Evolutionary conservation across 2,797 vertebrate species (phyloP).

Genomic region (Adelosebastes latens): DNA sequence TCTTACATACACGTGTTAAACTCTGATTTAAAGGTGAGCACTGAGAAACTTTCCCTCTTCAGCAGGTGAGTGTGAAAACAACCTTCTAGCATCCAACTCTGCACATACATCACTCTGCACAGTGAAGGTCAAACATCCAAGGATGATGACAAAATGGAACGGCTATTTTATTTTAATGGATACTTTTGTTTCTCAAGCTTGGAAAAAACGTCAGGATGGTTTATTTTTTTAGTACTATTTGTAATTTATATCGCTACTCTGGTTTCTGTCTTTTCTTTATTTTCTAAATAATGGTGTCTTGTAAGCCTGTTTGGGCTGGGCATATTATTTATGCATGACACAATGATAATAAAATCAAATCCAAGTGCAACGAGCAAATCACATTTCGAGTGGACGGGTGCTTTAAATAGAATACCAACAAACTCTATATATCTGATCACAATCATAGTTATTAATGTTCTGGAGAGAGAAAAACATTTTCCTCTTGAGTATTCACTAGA

Average conservation of each 20-base stretch:
- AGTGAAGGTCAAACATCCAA: not conserved
- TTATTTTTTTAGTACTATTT: too few relatives aligned
- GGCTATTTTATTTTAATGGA: too few relatives aligned
- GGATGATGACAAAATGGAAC: too few relatives aligned
- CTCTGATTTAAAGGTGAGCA: not conserved
- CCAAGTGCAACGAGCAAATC: not conserved
- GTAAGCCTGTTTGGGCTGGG: too few relatives aligned
- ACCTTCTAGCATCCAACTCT: not conserved
- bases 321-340: too few relatives aligned
- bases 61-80: not conserved
- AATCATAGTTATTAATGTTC: not conserved
- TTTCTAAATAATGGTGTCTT: too few relatives aligned
- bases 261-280: too few relatives aligned
- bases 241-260: too few relatives aligned
- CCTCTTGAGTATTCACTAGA: slow-evolving; percentile 61
- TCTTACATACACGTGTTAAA: not conserved
- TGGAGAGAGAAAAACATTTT: not conserved
- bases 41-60: not conserved
- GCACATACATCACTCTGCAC: not conserved
- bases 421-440: not conserved
- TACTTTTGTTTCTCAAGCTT: too few relatives aligned
- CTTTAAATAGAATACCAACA: not conserved
- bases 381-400: not conserved
- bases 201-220: too few relatives aligned
- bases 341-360: too few relatives aligned